Percentiles rank a stretch among this genome's conserved stretches.
Conservation (phyloP, 1,140 invertebrate species). For the Drosophila kepulauana region DNA sequence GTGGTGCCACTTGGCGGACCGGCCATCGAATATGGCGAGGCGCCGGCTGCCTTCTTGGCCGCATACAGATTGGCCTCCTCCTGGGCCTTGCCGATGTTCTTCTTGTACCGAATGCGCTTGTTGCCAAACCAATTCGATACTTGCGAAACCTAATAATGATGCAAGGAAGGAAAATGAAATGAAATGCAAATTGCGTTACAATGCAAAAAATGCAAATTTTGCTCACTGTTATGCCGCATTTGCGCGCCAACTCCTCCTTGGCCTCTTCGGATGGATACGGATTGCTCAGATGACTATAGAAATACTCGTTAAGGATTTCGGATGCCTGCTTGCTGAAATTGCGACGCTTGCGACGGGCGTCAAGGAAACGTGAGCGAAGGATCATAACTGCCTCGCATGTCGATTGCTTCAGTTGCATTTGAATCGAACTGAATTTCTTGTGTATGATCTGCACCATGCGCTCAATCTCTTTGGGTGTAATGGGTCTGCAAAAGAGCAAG, state of each 20-base stretch:
- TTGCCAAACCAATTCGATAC: slow-evolving; percentile 99
- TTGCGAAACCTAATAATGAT: slow-evolving; percentile 86
- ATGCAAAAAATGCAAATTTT: neutral
- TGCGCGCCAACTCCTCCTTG: slow-evolving; percentile 99
- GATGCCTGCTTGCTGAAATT: slow-evolving; percentile 99
- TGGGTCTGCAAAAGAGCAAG: slow-evolving; percentile 88
- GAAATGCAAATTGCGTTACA: neutral
- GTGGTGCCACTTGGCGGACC: slow-evolving; percentile 93
- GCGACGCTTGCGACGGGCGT: slow-evolving; percentile 98
- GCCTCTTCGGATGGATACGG: slow-evolving; percentile 99
- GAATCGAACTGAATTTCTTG: slow-evolving; percentile 99
- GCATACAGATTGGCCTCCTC: slow-evolving; percentile 99
- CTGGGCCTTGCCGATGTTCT: slow-evolving; percentile 99
- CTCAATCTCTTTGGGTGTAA: slow-evolving; percentile 98
- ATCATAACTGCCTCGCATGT: slow-evolving; percentile 99
- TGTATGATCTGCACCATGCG: slow-evolving; percentile 99
- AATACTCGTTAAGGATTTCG: slow-evolving; percentile 99
- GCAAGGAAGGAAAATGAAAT: no score
- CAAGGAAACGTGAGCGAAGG: slow-evolving; percentile 94
- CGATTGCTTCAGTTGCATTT: slow-evolving; percentile 99
- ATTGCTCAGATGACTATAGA: slow-evolving; percentile 99
- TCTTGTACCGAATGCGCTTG: slow-evolving; percentile 99
- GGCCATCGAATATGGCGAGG: slow-evolving; percentile 96
- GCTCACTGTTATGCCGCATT: slow-evolving; percentile 99
- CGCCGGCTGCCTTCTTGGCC: slow-evolving; percentile 99